Evolutionary conservation across 2,888 invertebrate species (phyloP), one percentile per base, ranked within the genome.

Genomic region (Phortica magna): DNA sequence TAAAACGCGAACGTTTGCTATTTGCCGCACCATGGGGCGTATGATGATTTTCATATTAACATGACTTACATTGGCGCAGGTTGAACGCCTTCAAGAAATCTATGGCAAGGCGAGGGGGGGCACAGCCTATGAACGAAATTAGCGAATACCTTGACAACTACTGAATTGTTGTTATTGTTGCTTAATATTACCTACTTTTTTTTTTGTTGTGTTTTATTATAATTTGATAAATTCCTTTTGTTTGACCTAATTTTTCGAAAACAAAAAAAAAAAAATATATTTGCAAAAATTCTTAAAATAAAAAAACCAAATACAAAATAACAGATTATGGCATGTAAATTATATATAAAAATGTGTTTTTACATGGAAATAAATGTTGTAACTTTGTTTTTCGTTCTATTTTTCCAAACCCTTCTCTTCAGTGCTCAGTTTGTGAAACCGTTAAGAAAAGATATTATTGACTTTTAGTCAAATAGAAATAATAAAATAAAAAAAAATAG

Each of bases 1-100:
- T 48, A 68, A 68, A 48, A 43, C 43, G 42, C 17, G 17, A 43
- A 19, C 42, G 80, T 43, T 43, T 48, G 48, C 42, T 39, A 5
- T 68, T 70, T n/a, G 67, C 19, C 17, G 67, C 68, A 68, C 68
- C n/a, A 72, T 39, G 17, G 57, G 71, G 39, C 55, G 39, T 71
- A 71, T 55, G 68, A 48, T 43, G 9, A 31, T 19, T 57, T 10
- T 53, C 53, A 74, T 76, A 75, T 67, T 77, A 77, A 81, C 78
- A 73, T 81, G 82, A 76, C 77, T 80, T 77, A 78, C 76, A 78
- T 82, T 83, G 82, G 80, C 82, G 83, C 78, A 79, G 78, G 75
- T 64, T 79, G 72, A 22, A 31, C 31, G 31, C 31, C 31, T 31
- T 31, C 1, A 31, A 31, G 31, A 31, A 31, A 9, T 61, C 0